Evolutionary conservation across 2,113 vertebrate species (phyloP).

Genomic region (Electrona antarctica): DNA sequence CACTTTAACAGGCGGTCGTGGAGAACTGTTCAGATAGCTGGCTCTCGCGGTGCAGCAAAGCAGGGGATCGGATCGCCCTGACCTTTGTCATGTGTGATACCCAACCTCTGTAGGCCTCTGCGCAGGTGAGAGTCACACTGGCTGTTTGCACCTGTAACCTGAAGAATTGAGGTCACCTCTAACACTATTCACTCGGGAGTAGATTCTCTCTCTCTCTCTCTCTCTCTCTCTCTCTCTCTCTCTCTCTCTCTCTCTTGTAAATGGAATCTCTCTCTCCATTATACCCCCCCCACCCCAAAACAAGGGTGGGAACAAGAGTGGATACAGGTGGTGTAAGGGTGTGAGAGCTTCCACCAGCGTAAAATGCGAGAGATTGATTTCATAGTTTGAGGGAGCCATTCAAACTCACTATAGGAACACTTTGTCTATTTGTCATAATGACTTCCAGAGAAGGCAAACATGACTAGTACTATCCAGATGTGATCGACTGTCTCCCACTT

Average conservation of each 20-base stretch:
- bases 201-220: constrained; percentile 42
- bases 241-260: constrained; percentile 45
- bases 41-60: constrained; percentile 5
- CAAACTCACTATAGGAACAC: constrained; percentile 37
- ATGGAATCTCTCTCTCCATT: constrained; percentile 37
- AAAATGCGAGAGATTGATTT: constrained; percentile 45
- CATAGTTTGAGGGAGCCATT: constrained; percentile 48
- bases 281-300: constrained; percentile 32
- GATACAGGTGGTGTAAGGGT: constrained; percentile 63
- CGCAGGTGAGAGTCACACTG: constrained; percentile 33
- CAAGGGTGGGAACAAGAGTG: constrained; percentile 60
- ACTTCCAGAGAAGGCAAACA: constrained; percentile 73
- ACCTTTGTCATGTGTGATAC: constrained; percentile 46
- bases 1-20: constrained; percentile 14
- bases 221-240: constrained; percentile 20
- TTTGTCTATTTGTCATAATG: constrained; percentile 62
- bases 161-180: constrained; percentile 54
- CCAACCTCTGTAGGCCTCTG: constrained; percentile 3
- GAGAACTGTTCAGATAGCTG: constrained; percentile 5
- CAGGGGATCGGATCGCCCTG: background rate
- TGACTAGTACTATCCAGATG: constrained; percentile 57
- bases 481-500: background rate
- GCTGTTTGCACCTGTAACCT: constrained; percentile 53
- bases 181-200: constrained; percentile 37
- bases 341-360: constrained; percentile 42